Evolutionary conservation across 1,140 invertebrate species (phyloP).

Genomic region (Micrasema longulum): DNA sequence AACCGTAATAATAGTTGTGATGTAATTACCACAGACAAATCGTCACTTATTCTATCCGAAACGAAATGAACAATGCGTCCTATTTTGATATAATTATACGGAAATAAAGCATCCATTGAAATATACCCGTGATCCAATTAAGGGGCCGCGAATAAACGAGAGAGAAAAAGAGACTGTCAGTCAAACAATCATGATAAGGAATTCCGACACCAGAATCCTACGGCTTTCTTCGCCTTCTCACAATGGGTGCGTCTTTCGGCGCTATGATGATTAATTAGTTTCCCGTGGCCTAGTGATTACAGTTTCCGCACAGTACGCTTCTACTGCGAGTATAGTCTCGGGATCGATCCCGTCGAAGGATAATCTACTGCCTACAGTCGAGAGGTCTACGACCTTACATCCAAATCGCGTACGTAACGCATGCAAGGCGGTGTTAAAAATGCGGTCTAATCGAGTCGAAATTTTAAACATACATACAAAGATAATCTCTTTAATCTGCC

Average conservation of each 20-base stretch:
- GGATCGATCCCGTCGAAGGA: slow-evolving; percentile 27
- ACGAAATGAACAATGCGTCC: slow-evolving; percentile 2
- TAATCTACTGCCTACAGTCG: not conserved
- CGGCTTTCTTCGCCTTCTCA: slow-evolving; percentile 24
- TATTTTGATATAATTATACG: slow-evolving; percentile 2
- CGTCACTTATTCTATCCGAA: not conserved
- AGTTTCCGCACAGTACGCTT: slow-evolving; percentile 46
- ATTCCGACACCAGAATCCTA: slow-evolving; percentile 17
- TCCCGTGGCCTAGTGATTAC: slow-evolving; percentile 50
- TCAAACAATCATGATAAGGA: slow-evolving; percentile 30
- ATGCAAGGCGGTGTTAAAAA: slow-evolving; percentile 15
- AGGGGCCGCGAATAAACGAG: slow-evolving; percentile 6
- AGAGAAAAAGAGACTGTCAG: slow-evolving; percentile 20
- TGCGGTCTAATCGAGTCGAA: slow-evolving; percentile 22
- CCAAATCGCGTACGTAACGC: slow-evolving; percentile 26
- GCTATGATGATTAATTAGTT: slow-evolving; percentile 50
- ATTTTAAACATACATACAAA: slow-evolving; percentile 1
- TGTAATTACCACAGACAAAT: slow-evolving; percentile 3
- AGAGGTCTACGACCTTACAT: slow-evolving; percentile 17
- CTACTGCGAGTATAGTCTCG: slow-evolving; percentile 22
- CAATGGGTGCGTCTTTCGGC: slow-evolving; percentile 42
- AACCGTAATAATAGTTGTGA: too few relatives aligned
- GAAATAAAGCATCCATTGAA: not conserved
- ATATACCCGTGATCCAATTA: slow-evolving; percentile 4
- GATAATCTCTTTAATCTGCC: slow-evolving; percentile 23